Evolutionary conservation across 2,797 vertebrate genomes (phyloP), one percentile per base, ranked within the genome.

Genomic region (Chaetodon trifasciatus): DNA sequence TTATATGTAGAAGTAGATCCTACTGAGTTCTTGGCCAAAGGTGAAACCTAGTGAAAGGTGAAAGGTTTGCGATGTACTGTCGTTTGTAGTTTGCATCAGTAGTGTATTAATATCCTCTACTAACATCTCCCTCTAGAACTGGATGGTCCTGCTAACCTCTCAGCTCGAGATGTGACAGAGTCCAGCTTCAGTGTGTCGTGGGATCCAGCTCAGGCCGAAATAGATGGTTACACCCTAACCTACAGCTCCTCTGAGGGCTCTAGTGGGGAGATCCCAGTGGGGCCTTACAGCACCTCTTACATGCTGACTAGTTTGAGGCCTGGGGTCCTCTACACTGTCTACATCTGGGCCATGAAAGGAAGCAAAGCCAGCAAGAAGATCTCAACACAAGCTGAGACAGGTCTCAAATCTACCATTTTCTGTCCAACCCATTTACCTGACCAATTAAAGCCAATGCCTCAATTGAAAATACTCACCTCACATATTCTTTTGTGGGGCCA

Each of bases 331-430:
- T 96, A 97, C 44, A 82, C 88, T 0, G 90, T 97, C 68, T 82
- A 91, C 10, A 65, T 97, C 81, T 96, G 96, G 96, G 96, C 96
- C 66, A 76, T 95, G 79, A 97, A 94, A 71, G 95, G 96, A 47
- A 74, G 64, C 77, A 94, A 83, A 74, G 84, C 83, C 86, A 97
- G 96, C 94, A 92, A 79, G 91, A 96, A 91, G 83, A 91, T 80
- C 0, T 63, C 91, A 17, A 93, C 95, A 8, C 88, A 83, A 84
- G 93, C 94, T 19, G 81, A 91, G 69, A 97, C 96, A 95, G 95
- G 96, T 97, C 28, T 81, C 42, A 49, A 70, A 82, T 58, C 40
- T 47, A 46, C 40, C 7, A 3, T 11, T 80, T 46, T 76, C 55
- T 83, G 13, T 82, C 68, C 1, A 76, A 68, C 17, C 35, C 8